These are phyloP conservation scores for Notospermus geniculatus DNA, from an alignment of 1,140 invertebrate species.

Conservation along the genomic window DNA sequence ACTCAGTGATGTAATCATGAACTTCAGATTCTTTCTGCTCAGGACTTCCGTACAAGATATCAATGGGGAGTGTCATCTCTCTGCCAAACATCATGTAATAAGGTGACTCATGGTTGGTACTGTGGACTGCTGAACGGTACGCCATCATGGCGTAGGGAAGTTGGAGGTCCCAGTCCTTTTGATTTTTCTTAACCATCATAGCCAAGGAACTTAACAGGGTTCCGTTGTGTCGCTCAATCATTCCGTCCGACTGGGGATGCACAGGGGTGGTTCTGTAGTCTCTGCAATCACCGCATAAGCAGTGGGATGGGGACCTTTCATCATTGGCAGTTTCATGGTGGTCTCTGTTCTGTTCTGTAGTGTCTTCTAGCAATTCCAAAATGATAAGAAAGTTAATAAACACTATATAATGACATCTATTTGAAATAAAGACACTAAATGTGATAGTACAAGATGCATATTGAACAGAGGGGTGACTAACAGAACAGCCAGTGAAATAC, in stretches of 20 bases:
- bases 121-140: slow-evolving; percentile 22
- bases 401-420: no score
- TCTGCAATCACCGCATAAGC: no score
- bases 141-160: slow-evolving; percentile 19
- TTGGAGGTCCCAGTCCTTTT: slow-evolving; percentile 26
- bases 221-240: slow-evolving; percentile 19
- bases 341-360: no score
- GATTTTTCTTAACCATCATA: slow-evolving; percentile 9
- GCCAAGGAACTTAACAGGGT: slow-evolving; percentile 17
- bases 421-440: no score
- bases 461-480: no score
- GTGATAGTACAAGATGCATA: no score
- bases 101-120: slow-evolving; percentile 11
- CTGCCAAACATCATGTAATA: slow-evolving; percentile 22
- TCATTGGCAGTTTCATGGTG: no score
- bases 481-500: no score
- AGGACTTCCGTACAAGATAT: no score
- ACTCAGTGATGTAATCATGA: neutral
- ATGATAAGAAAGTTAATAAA: no score
- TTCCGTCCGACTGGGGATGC: slow-evolving; percentile 16
- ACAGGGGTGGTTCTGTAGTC: slow-evolving; percentile 15
- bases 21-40: neutral
- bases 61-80: slow-evolving; percentile 13
- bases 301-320: no score
- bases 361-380: no score